Evolutionary conservation across 2,888 invertebrate genomes (phyloP).

Genomic region (Callosobruchus maculatus): DNA sequence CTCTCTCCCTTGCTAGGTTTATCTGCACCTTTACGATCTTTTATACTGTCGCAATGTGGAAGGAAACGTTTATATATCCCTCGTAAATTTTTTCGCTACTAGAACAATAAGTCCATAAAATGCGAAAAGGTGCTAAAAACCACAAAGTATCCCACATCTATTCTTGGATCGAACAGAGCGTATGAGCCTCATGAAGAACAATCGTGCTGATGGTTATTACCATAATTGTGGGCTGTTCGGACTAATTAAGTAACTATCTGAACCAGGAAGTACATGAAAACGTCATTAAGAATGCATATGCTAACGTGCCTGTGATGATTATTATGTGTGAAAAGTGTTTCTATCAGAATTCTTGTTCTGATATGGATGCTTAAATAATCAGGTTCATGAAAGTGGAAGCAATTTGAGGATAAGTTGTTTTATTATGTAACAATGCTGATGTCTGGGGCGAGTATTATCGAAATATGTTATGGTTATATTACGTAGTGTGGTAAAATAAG

Average conservation of each 20-base stretch:
- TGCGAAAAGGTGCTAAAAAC: neutral
- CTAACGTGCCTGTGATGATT: neutral
- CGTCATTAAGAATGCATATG: neutral
- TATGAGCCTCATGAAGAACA: neutral
- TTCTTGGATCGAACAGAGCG: neutral
- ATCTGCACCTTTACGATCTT: neutral
- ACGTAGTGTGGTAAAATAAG: no score
- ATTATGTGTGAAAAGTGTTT: neutral
- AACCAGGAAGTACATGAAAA: neutral
- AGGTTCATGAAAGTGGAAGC: no score
- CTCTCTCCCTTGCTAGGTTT: neutral
- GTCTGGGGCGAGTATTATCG: no score
- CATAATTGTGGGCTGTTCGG: neutral
- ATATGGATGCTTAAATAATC: no score
- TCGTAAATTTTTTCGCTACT: neutral
- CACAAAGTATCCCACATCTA: neutral
- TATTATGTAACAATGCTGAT: no score
- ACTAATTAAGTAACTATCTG: neutral
- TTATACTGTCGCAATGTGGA: neutral
- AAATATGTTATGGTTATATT: no score
- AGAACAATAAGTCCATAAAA: neutral
- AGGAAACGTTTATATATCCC: neutral
- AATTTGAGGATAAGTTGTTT: no score
- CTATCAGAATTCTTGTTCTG: neutral
- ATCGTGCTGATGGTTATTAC: neutral